Conservation (phyloP, 2,113 vertebrate genomes). For the Agelaius phoeniceus region DNA sequence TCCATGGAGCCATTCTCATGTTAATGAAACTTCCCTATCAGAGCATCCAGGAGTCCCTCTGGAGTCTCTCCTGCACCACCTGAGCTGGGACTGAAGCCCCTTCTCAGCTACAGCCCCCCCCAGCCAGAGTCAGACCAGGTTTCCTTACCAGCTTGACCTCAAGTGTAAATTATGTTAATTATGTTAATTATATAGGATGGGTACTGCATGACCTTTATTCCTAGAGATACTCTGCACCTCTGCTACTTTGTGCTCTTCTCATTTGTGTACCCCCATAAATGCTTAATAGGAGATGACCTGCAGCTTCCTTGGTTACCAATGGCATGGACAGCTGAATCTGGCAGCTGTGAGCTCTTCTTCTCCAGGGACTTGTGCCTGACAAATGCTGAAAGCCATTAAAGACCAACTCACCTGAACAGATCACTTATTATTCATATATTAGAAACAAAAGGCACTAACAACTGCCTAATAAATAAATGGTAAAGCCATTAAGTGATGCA, state of each 20-base stretch:
- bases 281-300: not conserved
- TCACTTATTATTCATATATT: not conserved
- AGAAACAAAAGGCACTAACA: not conserved
- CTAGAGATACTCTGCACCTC: not conserved
- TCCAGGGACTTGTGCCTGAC: not conserved
- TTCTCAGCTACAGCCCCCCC: not conserved
- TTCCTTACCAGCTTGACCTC: accelerated
- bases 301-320: not conserved
- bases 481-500: not conserved
- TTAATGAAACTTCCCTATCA: not conserved
- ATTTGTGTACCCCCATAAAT: not conserved
- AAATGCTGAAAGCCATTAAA: not conserved
- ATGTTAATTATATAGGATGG: not conserved
- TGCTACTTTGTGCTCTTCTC: not conserved
- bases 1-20: not conserved
- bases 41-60: not conserved
- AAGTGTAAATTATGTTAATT: not conserved
- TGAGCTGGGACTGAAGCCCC: not conserved
- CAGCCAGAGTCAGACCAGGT: not conserved
- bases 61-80: not conserved
- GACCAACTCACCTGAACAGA: not conserved
- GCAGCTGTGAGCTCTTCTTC: not conserved
- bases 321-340: not conserved
- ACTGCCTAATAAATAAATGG: not conserved
- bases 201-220: not conserved